Evolutionary conservation across 2,888 invertebrate species (phyloP).

Genomic region (Yponomeuta plumbellus): DNA sequence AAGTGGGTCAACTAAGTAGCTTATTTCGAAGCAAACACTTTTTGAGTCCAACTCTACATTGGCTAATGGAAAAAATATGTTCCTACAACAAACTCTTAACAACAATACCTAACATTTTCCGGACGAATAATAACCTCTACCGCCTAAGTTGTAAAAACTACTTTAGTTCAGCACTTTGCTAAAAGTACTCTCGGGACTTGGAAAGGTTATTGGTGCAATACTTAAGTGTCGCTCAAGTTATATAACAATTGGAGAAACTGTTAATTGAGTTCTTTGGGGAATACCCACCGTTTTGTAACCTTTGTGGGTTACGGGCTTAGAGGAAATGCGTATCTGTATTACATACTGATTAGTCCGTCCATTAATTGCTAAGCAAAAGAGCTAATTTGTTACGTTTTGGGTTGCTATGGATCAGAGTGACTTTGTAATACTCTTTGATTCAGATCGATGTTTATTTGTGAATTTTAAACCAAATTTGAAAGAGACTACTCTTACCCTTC

Average conservation of each 20-base stretch:
- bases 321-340: background rate
- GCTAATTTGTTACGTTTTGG: no score
- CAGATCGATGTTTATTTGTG: no score
- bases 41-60: background rate
- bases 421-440: no score
- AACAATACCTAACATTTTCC: background rate
- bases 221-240: conserved; percentile 5
- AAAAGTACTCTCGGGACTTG: background rate
- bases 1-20: no score
- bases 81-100: background rate
- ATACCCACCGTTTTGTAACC: conserved; percentile 1
- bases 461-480: no score
- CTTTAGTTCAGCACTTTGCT: background rate
- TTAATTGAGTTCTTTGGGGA: background rate
- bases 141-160: background rate
- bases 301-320: background rate
- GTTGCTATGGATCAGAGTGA: no score
- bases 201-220: background rate
- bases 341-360: no score
- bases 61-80: background rate
- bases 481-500: no score
- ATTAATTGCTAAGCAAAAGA: no score
- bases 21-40: no score
- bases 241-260: background rate
- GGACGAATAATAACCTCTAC: background rate